Conservation (phyloP, 2,888 invertebrate genomes). For the Drosophila engyochracea region DNA sequence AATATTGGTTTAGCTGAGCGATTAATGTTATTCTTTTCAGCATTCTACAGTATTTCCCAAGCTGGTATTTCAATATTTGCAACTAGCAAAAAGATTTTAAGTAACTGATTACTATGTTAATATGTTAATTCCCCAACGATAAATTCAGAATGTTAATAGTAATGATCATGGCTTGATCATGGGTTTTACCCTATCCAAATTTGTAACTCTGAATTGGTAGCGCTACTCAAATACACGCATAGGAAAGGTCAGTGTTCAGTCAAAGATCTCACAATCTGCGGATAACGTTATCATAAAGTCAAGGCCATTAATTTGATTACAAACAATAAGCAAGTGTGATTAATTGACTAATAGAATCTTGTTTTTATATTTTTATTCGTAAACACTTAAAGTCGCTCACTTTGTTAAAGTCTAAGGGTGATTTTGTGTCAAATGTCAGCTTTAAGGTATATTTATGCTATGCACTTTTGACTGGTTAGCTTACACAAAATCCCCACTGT, state of each 20-base stretch:
- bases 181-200: conserved; percentile 1
- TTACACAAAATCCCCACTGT: background rate
- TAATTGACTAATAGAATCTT: background rate
- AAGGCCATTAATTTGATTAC: background rate
- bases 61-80: background rate
- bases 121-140: conserved; percentile 15
- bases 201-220: background rate
- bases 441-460: too few species aligned
- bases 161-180: background rate
- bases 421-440: background rate
- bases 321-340: background rate
- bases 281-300: conserved; percentile 5
- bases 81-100: background rate
- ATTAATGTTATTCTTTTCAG: background rate
- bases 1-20: background rate
- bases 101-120: conserved; percentile 3
- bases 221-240: background rate
- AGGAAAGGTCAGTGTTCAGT: conserved; percentile 8
- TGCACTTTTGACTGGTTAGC: background rate
- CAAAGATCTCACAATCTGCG: background rate
- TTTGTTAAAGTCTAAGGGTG: too few species aligned
- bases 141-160: background rate
- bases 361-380: background rate
- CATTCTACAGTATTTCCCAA: conserved; percentile 2
- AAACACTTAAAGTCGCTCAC: background rate